Evolutionary conservation across 2,113 vertebrate genomes (phyloP).

Genomic region (Channa maculata): DNA sequence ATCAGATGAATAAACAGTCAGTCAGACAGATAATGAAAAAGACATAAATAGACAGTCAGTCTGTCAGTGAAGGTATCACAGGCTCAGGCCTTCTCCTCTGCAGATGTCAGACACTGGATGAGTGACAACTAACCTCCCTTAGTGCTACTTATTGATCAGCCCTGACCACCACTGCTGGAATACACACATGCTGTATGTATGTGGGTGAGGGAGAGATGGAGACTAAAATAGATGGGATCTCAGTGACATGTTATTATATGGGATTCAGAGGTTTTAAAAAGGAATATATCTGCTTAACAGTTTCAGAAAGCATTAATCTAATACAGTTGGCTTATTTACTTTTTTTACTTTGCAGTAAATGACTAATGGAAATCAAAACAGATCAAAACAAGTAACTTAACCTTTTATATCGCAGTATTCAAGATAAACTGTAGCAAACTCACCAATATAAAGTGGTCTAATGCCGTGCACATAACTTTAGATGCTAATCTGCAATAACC

Average conservation of each 20-base stretch:
- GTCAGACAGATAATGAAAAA: too few species aligned
- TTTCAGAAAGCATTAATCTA: slow-evolving; percentile 1
- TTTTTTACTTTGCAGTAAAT: too few species aligned
- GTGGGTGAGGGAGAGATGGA: slow-evolving; percentile 1
- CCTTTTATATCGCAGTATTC: too few species aligned
- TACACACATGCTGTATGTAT: slow-evolving; percentile 2
- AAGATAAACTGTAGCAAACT: too few species aligned
- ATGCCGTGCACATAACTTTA: too few species aligned
- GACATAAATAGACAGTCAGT: background rate
- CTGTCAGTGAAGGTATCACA: slow-evolving; percentile 35
- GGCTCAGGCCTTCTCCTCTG: slow-evolving; percentile 42
- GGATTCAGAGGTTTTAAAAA: slow-evolving; percentile 13
- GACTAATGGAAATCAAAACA: too few species aligned
- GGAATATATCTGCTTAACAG: slow-evolving; percentile 30
- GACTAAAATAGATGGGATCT: background rate
- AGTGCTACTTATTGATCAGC: slow-evolving; percentile 70
- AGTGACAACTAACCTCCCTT: slow-evolving; percentile 67
- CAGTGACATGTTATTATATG: slow-evolving; percentile 31
- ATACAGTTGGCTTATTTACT: background rate
- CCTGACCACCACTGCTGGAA: slow-evolving; percentile 30
- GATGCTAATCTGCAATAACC: too few species aligned
- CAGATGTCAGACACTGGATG: slow-evolving; percentile 57
- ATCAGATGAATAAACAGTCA: background rate
- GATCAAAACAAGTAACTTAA: too few species aligned
- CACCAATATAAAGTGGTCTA: too few species aligned